Evolutionary conservation across 1,140 invertebrate genomes (phyloP), one percentile per base, ranked within the genome.

Genomic region (Listronotus oregonensis): DNA sequence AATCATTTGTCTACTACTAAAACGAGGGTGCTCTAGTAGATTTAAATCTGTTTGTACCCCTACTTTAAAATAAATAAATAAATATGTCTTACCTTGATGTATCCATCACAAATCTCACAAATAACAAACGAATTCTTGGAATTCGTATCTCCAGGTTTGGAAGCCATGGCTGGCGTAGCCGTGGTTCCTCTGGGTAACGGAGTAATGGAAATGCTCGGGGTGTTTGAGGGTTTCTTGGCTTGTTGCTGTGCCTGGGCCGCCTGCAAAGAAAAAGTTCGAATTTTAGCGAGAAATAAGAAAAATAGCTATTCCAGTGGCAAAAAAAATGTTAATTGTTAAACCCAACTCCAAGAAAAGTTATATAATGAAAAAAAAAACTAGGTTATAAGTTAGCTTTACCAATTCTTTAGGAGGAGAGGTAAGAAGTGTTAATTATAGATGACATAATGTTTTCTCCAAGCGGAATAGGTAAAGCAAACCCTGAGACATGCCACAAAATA

Each of bases 41-140:
- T n/a, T n/a, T n/a, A n/a, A n/a, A n/a, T n/a, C n/a, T n/a, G n/a
- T n/a, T n/a, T n/a, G n/a, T n/a, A n/a, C n/a, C n/a, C n/a, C n/a
- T n/a, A n/a, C n/a, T n/a, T n/a, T n/a, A n/a, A n/a, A n/a, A n/a
- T n/a, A n/a, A n/a, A n/a, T n/a, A n/a, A n/a, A n/a, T n/a, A n/a
- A n/a, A n/a, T n/a, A n/a, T n/a, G n/a, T 7, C 17, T 46, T 64
- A 64, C 62, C 62, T 96, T 96, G 57, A 96, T 95, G 73, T 95
- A 96, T 42, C 93, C 93, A 79, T 96, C 94, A 80, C 94, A 96
- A 69, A 96, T 96, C 83, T 96, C 94, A 79, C 94, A 96, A 70
- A 96, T 94, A 66, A 96, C 93, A 80, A 95, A 95, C 14, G 89
- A 88, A 69, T 87, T 88, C 80, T 94, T 94, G 37, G 80, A 78